Conservation (phyloP, 2,888 invertebrate genomes). For the Polydrusus tereticollis region DNA sequence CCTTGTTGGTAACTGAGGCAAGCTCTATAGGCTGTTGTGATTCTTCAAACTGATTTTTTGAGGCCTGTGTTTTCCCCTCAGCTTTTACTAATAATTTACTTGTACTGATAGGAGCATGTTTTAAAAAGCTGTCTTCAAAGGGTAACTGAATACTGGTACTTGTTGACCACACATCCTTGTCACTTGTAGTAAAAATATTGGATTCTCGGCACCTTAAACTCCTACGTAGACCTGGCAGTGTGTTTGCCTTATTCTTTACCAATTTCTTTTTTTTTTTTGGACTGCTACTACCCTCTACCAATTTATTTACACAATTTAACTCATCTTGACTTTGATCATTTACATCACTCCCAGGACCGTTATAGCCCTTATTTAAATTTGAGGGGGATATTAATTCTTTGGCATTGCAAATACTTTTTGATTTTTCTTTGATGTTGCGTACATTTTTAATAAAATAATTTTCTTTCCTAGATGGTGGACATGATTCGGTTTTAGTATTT, state of each 20-base stretch:
- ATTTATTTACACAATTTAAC: neutral
- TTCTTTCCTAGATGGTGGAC: slow-evolving; percentile 30
- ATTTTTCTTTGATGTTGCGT: neutral
- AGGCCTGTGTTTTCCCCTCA: neutral
- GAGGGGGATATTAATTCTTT: slow-evolving; percentile 1
- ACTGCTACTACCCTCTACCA: neutral
- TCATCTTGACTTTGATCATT: neutral
- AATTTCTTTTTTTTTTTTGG: neutral
- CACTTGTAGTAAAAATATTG: neutral
- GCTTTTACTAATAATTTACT: neutral
- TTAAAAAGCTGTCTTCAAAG: neutral
- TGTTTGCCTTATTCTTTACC: neutral
- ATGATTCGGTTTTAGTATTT: slow-evolving; percentile 9
- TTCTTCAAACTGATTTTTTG: neutral
- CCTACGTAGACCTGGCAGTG: neutral
- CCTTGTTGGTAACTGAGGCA: neutral
- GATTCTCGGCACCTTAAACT: slow-evolving; percentile 4
- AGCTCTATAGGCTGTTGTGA: neutral
- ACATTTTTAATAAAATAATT: slow-evolving; percentile 12
- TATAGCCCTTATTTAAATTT: slow-evolving; percentile 10
- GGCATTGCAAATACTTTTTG: neutral
- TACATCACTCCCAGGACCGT: neutral
- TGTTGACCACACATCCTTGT: neutral
- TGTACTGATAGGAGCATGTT: neutral
- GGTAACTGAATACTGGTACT: neutral